Base-by-base conservation (phyloP, 2,113 vertebrate genomes). In the Chelonoidis abingdonii region DNA sequence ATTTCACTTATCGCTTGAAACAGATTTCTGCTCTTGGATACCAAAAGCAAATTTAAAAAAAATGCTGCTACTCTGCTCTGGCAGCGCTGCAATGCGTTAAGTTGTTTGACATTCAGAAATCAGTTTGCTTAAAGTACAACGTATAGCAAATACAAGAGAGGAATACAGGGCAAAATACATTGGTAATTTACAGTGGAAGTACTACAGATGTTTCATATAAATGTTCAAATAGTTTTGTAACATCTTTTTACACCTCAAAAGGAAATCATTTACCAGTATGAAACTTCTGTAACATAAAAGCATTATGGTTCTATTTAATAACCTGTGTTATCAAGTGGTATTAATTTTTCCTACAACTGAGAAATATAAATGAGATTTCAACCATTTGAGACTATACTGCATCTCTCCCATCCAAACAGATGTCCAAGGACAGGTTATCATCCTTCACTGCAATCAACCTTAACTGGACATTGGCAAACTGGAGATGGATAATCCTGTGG, bases 1-100 rank as follows among this genome's bases (percentile, higher is more conserved):
- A 96, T 97, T 97, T 97, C 93, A 94, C 93, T 98, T 98, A 95
- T 98, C 97, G 90, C 94, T 90, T 95, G 87, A 97, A 97, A 97
- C 93, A 98, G 94, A 97, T 97, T 97, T 97, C 89, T 96, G 95
- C 80, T 89, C 89, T 96, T 96, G 92, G 97, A 96, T 94, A 98
- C 75, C 93, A 95, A 97, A 92, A 90, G 91, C 88, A 97, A 96
- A 94, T 97, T 97, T 94, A 93, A 83, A 87, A 95, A 95, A 92
- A 69, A 89, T 93, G 95, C 86, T 92, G 91, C 86, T 96, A 90
- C 83, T 93, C 93, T 87, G 89, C 95, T 96, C 53, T 84, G 92
- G 82, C 88, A 87, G 17, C 85, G 92, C 89, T 87, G 86, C 93
- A 87, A 82, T 80, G 90, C 2, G 1, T 84, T 87, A 94, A 93